A percentile compares a stretch with the other conserved stretches of the same genome.
Conservation (phyloP, 2,888 invertebrate species). For the Ennomos fuscantarius region DNA sequence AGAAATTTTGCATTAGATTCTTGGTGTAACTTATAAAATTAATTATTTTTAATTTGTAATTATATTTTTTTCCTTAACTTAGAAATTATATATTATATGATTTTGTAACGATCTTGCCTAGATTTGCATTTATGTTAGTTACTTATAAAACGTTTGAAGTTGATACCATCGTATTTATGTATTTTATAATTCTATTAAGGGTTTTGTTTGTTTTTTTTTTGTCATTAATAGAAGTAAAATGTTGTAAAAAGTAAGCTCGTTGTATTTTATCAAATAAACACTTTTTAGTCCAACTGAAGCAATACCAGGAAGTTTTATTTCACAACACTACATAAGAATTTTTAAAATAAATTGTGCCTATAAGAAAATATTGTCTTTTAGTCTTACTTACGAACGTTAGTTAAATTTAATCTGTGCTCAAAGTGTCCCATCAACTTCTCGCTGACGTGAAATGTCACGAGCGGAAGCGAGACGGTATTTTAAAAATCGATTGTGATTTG, state of each 20-base stretch:
- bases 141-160: slow-evolving; percentile 78
- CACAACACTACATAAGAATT: not conserved
- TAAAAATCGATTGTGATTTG: too few species aligned
- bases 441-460: too few species aligned
- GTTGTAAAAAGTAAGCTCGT: slow-evolving; percentile 86
- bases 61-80: slow-evolving; percentile 61
- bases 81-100: slow-evolving; percentile 72
- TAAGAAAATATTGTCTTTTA: too few species aligned
- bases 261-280: slow-evolving; percentile 86
- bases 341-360: too few species aligned
- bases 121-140: slow-evolving; percentile 84
- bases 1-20: slow-evolving; percentile 76
- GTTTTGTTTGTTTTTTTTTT: slow-evolving; percentile 82
- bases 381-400: too few species aligned
- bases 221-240: slow-evolving; percentile 85
- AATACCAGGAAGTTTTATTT: slow-evolving; percentile 77
- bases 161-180: slow-evolving; percentile 84
- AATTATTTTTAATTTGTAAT: slow-evolving; percentile 61
- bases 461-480: too few species aligned
- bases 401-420: too few species aligned
- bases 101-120: slow-evolving; percentile 82
- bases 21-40: slow-evolving; percentile 73
- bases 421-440: too few species aligned
- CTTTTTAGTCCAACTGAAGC: slow-evolving; percentile 86
- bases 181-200: slow-evolving; percentile 83